Percentiles rank a stretch among this genome's conserved stretches.
Evolutionary conservation across 2,797 vertebrate species (phyloP).

Genomic region (Rachycentron canadum): DNA sequence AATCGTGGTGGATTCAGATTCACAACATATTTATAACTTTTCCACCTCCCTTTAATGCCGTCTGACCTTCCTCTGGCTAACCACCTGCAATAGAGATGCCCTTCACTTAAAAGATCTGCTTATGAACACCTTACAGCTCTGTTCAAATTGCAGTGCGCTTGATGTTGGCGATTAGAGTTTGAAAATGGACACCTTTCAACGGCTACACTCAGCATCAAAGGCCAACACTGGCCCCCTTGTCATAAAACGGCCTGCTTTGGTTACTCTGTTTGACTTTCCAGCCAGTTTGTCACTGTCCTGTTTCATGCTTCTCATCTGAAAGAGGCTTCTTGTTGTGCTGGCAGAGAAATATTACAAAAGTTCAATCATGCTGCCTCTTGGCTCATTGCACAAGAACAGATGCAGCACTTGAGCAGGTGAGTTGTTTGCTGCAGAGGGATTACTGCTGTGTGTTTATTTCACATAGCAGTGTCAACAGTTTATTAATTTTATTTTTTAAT

Average conservation of each 20-base stretch:
- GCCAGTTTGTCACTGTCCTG: constrained; percentile 81
- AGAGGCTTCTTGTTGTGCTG: constrained; percentile 77
- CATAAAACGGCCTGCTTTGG: constrained; percentile 75
- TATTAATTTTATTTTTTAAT: not conserved
- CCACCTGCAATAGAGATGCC: constrained; percentile 63
- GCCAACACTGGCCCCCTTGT: constrained; percentile 72
- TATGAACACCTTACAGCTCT: constrained; percentile 65
- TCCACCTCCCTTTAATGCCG: constrained; percentile 10
- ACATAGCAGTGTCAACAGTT: constrained; percentile 4
- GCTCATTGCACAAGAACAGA: constrained; percentile 74
- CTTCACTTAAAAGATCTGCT: constrained; percentile 62
- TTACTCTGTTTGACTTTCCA: constrained; percentile 84
- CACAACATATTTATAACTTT: constrained; percentile 9
- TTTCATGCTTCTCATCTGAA: constrained; percentile 79
- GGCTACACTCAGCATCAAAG: constrained; percentile 81
- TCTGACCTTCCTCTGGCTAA: constrained; percentile 51
- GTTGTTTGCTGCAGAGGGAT: constrained; percentile 39
- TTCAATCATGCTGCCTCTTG: constrained; percentile 73
- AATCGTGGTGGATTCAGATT: not conserved
- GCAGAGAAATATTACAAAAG: constrained; percentile 80
- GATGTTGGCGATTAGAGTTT: constrained; percentile 71
- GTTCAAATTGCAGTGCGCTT: constrained; percentile 71
- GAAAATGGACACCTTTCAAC: constrained; percentile 83
- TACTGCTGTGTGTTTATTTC: constrained; percentile 7
- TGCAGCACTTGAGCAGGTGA: constrained; percentile 71